Percentiles rank a stretch among this genome's conserved stretches.
Conservation (phyloP, 2,113 vertebrate species). For the Sardina pilchardus region DNA sequence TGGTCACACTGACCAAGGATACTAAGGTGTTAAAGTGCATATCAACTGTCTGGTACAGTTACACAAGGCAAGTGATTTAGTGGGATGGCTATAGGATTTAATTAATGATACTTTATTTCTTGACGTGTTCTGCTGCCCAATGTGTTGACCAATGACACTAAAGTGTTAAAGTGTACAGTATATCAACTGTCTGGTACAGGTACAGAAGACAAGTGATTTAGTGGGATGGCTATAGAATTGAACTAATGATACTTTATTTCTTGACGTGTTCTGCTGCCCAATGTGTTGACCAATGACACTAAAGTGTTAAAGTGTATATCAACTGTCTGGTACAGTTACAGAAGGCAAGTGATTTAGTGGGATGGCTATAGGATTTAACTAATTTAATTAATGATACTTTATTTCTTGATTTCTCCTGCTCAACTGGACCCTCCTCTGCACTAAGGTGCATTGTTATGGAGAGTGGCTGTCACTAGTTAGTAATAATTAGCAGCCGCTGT, state of each 20-base stretch:
- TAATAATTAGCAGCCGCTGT: too few species aligned
- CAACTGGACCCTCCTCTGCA: background rate
- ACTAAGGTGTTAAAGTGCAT: background rate
- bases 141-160: background rate
- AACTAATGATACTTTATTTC: background rate
- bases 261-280: too few species aligned
- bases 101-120: background rate
- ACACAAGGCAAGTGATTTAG: background rate
- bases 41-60: background rate
- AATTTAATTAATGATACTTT: background rate
- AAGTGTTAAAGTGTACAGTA: background rate
- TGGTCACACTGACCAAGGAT: background rate
- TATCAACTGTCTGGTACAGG: background rate
- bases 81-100: background rate
- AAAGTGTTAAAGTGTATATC: background rate
- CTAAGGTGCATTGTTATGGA: too few species aligned
- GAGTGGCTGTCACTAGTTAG: too few species aligned
- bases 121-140: too few species aligned
- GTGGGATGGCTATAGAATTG: background rate
- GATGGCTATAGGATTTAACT: background rate
- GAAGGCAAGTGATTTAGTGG: background rate
- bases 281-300: background rate
- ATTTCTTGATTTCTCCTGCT: background rate
- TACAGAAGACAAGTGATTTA: background rate
- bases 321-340: background rate